Conservation (phyloP, 2,113 vertebrate genomes). For the Hippocampus abdominalis region DNA sequence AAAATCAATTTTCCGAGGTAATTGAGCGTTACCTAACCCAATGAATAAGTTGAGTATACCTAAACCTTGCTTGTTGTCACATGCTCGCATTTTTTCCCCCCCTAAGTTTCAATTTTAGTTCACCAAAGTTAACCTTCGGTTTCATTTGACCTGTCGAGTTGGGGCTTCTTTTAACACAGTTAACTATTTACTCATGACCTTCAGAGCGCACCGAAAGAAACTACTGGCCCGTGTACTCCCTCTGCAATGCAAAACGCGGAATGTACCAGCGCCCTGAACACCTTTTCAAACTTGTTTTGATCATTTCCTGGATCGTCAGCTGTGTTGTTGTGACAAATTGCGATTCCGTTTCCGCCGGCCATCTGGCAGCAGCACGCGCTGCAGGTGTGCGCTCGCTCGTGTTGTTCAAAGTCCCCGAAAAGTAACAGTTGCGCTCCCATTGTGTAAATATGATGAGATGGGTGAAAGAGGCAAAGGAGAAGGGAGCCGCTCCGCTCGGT, state of each 20-base stretch:
- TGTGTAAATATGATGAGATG: background rate
- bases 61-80: background rate
- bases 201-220: slow-evolving; percentile 50
- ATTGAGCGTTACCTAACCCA: background rate
- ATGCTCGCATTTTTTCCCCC: background rate
- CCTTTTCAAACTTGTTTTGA: background rate
- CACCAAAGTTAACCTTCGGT: background rate
- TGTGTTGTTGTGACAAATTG: slow-evolving; percentile 25
- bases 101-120: background rate
- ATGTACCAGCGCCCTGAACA: background rate
- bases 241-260: slow-evolving; percentile 6
- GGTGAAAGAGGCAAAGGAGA: slow-evolving; percentile 6
- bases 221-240: background rate
- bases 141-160: slow-evolving; percentile 6
- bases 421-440: background rate
- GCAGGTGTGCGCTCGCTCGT: background rate
- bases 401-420: background rate
- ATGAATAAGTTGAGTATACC: background rate
- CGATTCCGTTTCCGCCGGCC: slow-evolving; percentile 27
- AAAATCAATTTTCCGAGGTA: slow-evolving; percentile 17
- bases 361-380: slow-evolving; percentile 1
- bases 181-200: slow-evolving; percentile 60
- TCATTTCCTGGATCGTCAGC: slow-evolving; percentile 12
- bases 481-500: slow-evolving; percentile 44
- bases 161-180: slow-evolving; percentile 40